Conservation (phyloP, 2,797 vertebrate genomes). For the Apodemus agrarius region DNA sequence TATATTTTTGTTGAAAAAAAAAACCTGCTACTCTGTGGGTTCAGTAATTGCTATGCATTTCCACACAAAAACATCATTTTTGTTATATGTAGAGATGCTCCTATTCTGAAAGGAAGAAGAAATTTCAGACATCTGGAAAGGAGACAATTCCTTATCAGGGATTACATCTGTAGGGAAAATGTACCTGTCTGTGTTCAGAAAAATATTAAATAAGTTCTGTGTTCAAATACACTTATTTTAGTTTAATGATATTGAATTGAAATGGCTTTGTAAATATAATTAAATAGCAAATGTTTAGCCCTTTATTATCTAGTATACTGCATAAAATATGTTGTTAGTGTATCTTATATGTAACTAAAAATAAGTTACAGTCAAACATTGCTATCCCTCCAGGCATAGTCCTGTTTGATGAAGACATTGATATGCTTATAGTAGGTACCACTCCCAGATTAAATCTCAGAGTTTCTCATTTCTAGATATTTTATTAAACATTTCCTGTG, state of each 20-base stretch:
- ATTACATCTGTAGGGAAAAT: constrained; percentile 49
- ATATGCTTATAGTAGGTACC: not conserved
- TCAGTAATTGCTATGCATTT: constrained; percentile 57
- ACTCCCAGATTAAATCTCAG: not conserved
- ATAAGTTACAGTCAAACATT: not conserved
- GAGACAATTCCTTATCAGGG: not conserved
- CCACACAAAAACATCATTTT: constrained; percentile 28
- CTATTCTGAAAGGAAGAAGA: constrained; percentile 38
- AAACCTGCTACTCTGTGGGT: constrained; percentile 40
- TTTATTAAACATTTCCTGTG: not conserved
- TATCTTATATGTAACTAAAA: constrained; percentile 26
- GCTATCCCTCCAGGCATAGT: not conserved
- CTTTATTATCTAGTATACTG: not conserved
- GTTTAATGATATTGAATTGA: not conserved
- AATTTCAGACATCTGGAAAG: not conserved
- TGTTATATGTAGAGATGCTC: not conserved
- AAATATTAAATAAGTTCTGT: constrained; percentile 27
- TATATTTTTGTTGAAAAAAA: constrained; percentile 66
- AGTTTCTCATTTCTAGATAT: not conserved
- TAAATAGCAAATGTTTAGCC: not conserved
- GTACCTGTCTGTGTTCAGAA: not conserved
- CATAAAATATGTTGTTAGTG: constrained; percentile 41
- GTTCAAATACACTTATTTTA: constrained; percentile 32
- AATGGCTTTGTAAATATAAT: constrained; percentile 3
- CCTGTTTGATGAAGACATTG: constrained; percentile 22